These are phyloP conservation scores for Gadopsis bispinosus DNA, from an alignment of 2,797 vertebrate genomes.

Conservation along the genomic window DNA sequence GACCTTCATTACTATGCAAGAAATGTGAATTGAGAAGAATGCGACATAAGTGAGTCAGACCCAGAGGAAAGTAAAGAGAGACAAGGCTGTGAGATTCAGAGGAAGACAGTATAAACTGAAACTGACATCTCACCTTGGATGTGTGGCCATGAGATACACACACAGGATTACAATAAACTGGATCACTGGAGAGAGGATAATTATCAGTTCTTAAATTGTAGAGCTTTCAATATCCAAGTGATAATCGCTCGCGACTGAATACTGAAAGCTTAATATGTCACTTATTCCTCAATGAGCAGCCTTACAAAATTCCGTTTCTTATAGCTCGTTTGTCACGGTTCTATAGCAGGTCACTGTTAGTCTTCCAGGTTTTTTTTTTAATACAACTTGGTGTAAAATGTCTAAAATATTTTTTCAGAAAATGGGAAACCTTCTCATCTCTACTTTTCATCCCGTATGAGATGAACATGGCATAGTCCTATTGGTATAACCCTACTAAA, in stretches of 20 bases:
- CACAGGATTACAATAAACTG: not conserved
- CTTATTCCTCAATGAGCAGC: not conserved
- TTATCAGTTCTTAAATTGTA: not conserved
- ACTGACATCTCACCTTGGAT: not conserved
- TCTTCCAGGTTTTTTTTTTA: not conserved
- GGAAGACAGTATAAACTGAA: not conserved
- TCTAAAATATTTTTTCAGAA: not conserved
- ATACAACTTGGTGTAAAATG: not conserved
- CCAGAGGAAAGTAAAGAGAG: not conserved
- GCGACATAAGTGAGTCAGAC: not conserved
- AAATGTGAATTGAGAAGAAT: conserved; percentile 17
- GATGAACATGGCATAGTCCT: not conserved
- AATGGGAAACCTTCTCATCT: not conserved
- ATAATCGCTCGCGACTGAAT: not conserved
- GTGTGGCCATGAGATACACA: not conserved
- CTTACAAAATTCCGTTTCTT: not conserved
- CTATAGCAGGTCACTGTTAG: not conserved
- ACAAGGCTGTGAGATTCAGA: not conserved
- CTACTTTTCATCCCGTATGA: not conserved
- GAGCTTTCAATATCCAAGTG: not conserved
- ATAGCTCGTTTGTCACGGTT: not conserved
- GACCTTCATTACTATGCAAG: conserved; percentile 25
- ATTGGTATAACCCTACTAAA: not conserved
- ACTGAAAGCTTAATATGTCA: not conserved
- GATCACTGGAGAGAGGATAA: too few species aligned